phyloP scores from a whole-genome alignment of 2,888 invertebrate species.

The Dyspetes luteomarginatus region DNA sequence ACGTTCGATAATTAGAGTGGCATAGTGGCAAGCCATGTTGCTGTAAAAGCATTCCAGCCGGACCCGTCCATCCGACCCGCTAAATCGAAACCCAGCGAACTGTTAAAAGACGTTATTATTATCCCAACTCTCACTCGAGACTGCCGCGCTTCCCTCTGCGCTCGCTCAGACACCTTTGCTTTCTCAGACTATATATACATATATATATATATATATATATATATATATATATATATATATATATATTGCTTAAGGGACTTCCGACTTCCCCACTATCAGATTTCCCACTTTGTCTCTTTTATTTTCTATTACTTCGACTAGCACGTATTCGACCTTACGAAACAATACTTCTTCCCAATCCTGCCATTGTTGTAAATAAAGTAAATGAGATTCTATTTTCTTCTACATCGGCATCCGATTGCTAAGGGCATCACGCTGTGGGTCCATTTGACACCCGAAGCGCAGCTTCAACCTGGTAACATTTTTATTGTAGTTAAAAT shows the following conservation, averaged over 20 bases:
- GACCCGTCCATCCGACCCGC: slow-evolving; percentile 66
- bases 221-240: too few relatives aligned
- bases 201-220: too few relatives aligned
- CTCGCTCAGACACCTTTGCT: slow-evolving; percentile 11
- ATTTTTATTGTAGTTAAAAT: too few relatives aligned
- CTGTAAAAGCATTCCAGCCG: slow-evolving; percentile 75
- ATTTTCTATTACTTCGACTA: background rate
- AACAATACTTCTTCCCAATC: too few relatives aligned
- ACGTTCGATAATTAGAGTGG: slow-evolving; percentile 74
- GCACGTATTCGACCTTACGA: background rate
- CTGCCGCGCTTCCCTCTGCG: slow-evolving; percentile 8
- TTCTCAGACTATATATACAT: too few relatives aligned
- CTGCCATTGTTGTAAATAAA: too few relatives aligned
- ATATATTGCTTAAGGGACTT: slow-evolving; percentile 6
- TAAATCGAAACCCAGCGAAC: slow-evolving; percentile 68
- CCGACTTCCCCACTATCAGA: slow-evolving; percentile 20
- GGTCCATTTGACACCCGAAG: too few relatives aligned
- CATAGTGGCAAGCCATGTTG: slow-evolving; percentile 76
- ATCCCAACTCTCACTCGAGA: slow-evolving; percentile 41
- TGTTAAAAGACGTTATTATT: slow-evolving; percentile 67
- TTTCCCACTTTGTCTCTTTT: slow-evolving; percentile 19
- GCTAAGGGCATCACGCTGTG: too few relatives aligned
- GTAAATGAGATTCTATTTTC: background rate
- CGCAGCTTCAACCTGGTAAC: too few relatives aligned
- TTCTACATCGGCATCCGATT: background rate